Evolutionary conservation across 2,888 invertebrate genomes (phyloP).

Genomic region (Furcula furcula): DNA sequence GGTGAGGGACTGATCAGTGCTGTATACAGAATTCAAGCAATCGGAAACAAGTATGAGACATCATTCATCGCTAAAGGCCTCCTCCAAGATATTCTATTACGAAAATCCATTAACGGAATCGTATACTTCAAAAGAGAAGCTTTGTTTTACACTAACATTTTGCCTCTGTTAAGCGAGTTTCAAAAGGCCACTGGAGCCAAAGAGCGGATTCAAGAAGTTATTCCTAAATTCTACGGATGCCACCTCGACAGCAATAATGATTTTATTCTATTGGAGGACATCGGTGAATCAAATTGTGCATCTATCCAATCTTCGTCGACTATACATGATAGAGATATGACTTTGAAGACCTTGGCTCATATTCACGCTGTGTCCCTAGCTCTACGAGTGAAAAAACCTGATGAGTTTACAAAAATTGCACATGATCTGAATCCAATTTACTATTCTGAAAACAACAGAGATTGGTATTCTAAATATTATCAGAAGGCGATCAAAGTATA

Average conservation of each 20-base stretch:
- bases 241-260: constrained; percentile 44
- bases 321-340: constrained; percentile 32
- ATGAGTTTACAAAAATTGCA: constrained; percentile 35
- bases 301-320: constrained; percentile 35
- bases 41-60: constrained; percentile 26
- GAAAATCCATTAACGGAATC: constrained; percentile 34
- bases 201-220: constrained; percentile 37
- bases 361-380: constrained; percentile 52
- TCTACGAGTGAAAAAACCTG: constrained; percentile 37
- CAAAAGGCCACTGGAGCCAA: constrained; percentile 42
- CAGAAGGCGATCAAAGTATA: constrained; percentile 41
- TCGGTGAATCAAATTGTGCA: constrained; percentile 34
- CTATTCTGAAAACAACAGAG: constrained; percentile 39
- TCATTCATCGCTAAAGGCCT: constrained; percentile 49
- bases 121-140: constrained; percentile 44
- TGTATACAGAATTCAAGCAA: constrained; percentile 45
- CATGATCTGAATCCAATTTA: constrained; percentile 40
- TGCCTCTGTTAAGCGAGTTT: constrained; percentile 37
- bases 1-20: constrained; percentile 52
- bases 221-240: constrained; percentile 44
- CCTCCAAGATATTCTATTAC: constrained; percentile 33
- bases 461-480: constrained; percentile 44
- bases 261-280: constrained; percentile 51
- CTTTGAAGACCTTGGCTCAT: constrained; percentile 47
- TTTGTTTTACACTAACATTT: constrained; percentile 39